Percentiles rank a stretch among this genome's conserved stretches.
phyloP scores from a whole-genome alignment of 2,888 invertebrate genomes.

The Platycnemis pennipes region DNA sequence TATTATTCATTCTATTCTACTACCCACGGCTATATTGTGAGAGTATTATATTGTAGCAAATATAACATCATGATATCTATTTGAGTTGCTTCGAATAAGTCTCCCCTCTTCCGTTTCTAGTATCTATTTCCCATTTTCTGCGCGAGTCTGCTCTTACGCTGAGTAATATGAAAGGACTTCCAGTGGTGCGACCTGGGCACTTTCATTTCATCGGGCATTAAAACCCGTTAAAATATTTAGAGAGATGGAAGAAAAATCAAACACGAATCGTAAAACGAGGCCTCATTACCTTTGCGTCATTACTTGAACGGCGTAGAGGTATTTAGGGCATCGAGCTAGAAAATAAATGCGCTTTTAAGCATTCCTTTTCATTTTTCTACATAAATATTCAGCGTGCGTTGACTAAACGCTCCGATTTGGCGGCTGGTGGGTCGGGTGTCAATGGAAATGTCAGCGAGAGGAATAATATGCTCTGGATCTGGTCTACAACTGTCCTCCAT shows the following conservation, averaged over 20 bases:
- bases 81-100: no score
- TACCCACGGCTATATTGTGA: no score
- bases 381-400: slow-evolving; percentile 35
- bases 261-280: not conserved
- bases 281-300: not conserved
- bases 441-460: not conserved
- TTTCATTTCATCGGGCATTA: not conserved
- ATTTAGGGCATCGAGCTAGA: not conserved
- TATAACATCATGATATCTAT: no score
- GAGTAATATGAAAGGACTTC: not conserved
- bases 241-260: slow-evolving; percentile 18
- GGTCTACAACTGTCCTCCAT: not conserved
- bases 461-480: not conserved
- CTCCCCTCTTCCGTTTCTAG: not conserved
- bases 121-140: not conserved
- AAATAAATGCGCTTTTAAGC: not conserved
- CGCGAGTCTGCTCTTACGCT: not conserved
- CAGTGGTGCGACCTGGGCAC: not conserved
- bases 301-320: not conserved
- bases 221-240: slow-evolving; percentile 17
- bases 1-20: no score
- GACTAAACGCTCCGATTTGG: slow-evolving; percentile 9
- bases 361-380: slow-evolving; percentile 24
- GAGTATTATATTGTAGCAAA: no score
- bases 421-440: not conserved